Conservation (phyloP, 2,888 invertebrate genomes). For the Athrips mouffetella region DNA sequence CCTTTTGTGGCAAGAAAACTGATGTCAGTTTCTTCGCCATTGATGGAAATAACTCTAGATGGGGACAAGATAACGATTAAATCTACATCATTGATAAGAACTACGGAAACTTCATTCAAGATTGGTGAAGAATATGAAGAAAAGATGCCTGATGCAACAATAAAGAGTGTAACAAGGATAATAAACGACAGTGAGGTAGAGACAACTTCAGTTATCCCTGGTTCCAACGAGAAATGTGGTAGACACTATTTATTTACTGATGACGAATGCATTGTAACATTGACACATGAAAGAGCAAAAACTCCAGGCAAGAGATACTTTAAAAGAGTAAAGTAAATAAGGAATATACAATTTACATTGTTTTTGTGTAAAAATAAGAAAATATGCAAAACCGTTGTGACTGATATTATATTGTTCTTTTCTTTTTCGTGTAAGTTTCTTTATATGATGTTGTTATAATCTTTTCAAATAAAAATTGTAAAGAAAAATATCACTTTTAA, state of each 20-base stretch:
- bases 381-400: no score
- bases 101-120: conserved; percentile 73
- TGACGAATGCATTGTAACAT: conserved; percentile 62
- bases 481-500: no score
- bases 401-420: no score
- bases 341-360: no score
- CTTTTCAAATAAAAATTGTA: no score
- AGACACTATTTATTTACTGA: conserved; percentile 62
- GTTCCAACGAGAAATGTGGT: conserved; percentile 52
- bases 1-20: conserved; percentile 82
- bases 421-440: no score
- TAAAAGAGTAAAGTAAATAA: conserved; percentile 50
- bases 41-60: conserved; percentile 76
- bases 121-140: conserved; percentile 82
- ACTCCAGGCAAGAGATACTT: conserved; percentile 73
- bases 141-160: conserved; percentile 74
- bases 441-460: no score
- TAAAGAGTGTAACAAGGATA: conserved; percentile 75
- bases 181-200: conserved; percentile 69
- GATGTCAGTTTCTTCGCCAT: conserved; percentile 79
- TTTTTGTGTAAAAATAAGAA: no score
- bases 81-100: conserved; percentile 75
- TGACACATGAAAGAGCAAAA: conserved; percentile 67
- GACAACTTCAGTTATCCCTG: conserved; percentile 61
- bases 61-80: conserved; percentile 79